A percentile compares a stretch with the other conserved stretches of the same genome.
Conservation (phyloP, 1,140 invertebrate genomes). For the Caenorhabditis elegans region DNA sequence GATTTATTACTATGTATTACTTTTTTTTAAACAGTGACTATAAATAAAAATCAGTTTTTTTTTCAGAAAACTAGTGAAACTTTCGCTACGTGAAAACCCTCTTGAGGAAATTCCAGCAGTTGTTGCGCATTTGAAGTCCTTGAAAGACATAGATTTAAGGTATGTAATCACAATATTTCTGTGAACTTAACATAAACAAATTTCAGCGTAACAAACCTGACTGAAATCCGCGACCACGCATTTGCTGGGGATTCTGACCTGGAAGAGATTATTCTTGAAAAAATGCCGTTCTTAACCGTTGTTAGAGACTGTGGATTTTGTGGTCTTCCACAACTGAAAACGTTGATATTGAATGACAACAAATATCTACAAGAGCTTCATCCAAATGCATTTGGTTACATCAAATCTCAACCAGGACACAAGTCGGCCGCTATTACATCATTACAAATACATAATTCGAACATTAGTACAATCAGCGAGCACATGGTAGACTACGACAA, state of each 20-base stretch:
- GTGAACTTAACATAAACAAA: too few species aligned
- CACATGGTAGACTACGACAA: neutral
- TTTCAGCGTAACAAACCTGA: slow-evolving; percentile 34
- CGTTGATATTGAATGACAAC: neutral
- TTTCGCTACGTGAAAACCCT: slow-evolving; percentile 37
- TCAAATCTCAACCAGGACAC: slow-evolving; percentile 14
- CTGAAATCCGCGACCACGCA: slow-evolving; percentile 10
- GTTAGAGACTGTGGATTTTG: slow-evolving; percentile 42
- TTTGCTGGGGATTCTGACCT: neutral
- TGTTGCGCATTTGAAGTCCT: neutral
- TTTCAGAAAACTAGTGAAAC: slow-evolving; percentile 30
- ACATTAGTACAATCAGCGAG: neutral
- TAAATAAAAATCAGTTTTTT: too few species aligned
- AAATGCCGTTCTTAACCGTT: slow-evolving; percentile 11
- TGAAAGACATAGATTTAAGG: slow-evolving; percentile 40
- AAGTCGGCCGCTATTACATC: neutral
- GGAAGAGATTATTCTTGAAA: slow-evolving; percentile 17
- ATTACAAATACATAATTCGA: neutral
- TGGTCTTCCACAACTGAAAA: slow-evolving; percentile 33
- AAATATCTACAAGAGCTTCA: neutral
- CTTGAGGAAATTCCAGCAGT: slow-evolving; percentile 26
- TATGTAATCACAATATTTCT: neutral
- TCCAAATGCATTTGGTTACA: neutral
- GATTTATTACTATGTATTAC: too few species aligned
- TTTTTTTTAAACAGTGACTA: neutral